Evolutionary conservation across 2,113 vertebrate genomes (phyloP).

Genomic region (Xenopus borealis): DNA sequence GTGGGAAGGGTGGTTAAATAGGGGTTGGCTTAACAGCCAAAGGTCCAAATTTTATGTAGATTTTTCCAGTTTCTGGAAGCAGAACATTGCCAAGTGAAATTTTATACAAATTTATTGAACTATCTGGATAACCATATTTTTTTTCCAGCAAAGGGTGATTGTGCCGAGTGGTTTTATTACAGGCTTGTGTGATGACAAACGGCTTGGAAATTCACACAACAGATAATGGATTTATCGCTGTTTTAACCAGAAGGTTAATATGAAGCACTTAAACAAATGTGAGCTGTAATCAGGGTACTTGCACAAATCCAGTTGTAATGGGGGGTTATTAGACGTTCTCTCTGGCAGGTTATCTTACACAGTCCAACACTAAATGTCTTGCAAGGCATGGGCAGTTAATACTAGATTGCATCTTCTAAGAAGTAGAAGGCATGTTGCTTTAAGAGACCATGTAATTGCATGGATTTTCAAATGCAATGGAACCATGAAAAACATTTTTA

Average conservation of each 20-base stretch:
- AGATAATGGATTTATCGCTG: neutral
- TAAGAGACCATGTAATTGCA: neutral
- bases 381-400: neutral
- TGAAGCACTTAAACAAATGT: constrained; percentile 31
- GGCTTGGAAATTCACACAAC: neutral
- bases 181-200: neutral
- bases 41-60: constrained; percentile 13
- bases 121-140: neutral
- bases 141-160: neutral
- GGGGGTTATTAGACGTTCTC: neutral
- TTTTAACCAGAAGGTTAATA: constrained; percentile 5
- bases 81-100: no score
- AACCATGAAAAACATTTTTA: no score
- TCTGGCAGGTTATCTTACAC: neutral
- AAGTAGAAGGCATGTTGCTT: neutral
- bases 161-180: neutral
- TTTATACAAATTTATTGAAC: neutral
- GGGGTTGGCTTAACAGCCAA: constrained; percentile 20
- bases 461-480: neutral
- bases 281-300: constrained; percentile 11
- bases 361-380: neutral
- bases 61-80: constrained; percentile 7
- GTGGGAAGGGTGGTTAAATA: constrained; percentile 30
- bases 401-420: neutral
- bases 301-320: neutral